Evolutionary conservation across 2,797 vertebrate species (phyloP), one percentile per base, ranked within the genome.

Genomic region (Xerus rutilus): DNA sequence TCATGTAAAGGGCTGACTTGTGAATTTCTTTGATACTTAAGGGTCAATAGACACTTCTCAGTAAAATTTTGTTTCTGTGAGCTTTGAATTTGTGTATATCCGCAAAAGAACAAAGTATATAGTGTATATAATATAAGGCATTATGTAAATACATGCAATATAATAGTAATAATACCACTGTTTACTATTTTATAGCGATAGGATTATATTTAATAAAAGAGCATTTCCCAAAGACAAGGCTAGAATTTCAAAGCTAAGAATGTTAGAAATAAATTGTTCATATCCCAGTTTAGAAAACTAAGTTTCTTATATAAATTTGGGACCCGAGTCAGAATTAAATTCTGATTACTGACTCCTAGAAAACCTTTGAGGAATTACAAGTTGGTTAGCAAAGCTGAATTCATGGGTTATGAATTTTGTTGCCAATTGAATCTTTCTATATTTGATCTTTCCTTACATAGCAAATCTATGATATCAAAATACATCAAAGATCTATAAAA

Each of bases 401-500:
- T 45, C 49, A 30, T 20, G n/a, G 7, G 39, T 64, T 93, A 15
- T n/a, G 43, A 0, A 0, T 62, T 12, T 91, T 93, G 81, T 79
- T 39, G 30, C 52, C 74, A 83, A 64, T 86, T 91, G 86, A 96
- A 47, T 25, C 30, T 74, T 92, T 77, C 57, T 39, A 35, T 35
- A 43, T 45, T 10, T 76, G 92, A 96, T 62, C 30, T 30, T 78
- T 54, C 76, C 90, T 98, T 99, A 99, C 99, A 99, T 99, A 99
- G 81, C 99, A 99, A 23, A 99, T 99, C 99, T 99, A 99, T 98
- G 99, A 86, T 99, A 99, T 98, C 98, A 99, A 95, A 99, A 99
- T 96, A 99, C 98, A 74, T 99, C 99, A 97, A 99, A 99, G 97
- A 99, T 99, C 98, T 99, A 18, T 8, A 1, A 59, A 81, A 99